phyloP scores from a whole-genome alignment of 2,888 invertebrate genomes.

The Sialis lutaria region DNA sequence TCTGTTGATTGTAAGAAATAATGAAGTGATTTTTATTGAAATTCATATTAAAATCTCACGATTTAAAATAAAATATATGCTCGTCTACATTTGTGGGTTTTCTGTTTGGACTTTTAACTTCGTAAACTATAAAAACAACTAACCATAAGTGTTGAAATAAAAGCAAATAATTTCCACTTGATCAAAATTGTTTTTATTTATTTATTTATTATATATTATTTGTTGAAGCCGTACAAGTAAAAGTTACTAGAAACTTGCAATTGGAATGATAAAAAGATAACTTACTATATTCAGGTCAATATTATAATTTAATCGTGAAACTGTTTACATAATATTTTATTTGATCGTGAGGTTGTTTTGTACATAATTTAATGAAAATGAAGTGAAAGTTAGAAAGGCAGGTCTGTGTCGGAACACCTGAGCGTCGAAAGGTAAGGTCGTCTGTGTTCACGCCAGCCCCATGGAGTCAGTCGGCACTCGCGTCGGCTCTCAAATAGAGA shows the following conservation, averaged over 20 bases:
- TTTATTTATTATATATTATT: too few species aligned
- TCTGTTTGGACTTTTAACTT: too few species aligned
- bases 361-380: not conserved
- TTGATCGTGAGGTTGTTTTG: not conserved
- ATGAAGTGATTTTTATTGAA: not conserved
- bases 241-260: too few species aligned
- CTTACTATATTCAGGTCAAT: not conserved
- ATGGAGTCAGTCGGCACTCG: slow-evolving; percentile 35
- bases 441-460: slow-evolving; percentile 33
- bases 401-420: not conserved
- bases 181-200: too few species aligned
- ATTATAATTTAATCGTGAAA: not conserved
- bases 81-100: too few species aligned
- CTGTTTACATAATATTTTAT: not conserved
- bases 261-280: too few species aligned
- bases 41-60: not conserved
- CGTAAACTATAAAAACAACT: too few species aligned
- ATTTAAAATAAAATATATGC: not conserved
- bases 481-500: slow-evolving; percentile 64
- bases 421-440: slow-evolving; percentile 25
- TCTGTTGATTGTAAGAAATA: too few species aligned
- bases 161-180: too few species aligned
- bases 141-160: too few species aligned
- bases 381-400: not conserved
- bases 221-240: too few species aligned